Evolutionary conservation across 64 coral and sea anemone species (phyloP).

Genomic region (Pocillopora verrucosa): DNA sequence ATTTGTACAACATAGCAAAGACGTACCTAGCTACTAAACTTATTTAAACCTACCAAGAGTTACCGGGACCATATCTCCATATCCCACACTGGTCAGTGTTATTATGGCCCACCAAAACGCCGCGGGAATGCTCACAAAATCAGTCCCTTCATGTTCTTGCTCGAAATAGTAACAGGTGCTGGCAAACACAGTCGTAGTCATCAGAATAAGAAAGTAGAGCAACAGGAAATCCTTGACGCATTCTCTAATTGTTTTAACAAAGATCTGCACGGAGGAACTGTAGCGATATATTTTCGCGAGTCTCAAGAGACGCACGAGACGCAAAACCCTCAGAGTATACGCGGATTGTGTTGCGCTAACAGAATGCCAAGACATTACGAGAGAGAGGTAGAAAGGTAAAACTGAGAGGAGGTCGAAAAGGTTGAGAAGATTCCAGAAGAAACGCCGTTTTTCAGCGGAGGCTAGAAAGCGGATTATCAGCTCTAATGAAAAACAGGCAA

Average conservation of each 20-base stretch:
- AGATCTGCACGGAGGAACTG: conserved; percentile 34
- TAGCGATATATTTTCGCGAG: conserved; percentile 56
- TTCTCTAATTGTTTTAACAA: conserved; percentile 47
- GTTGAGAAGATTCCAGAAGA: conserved; percentile 47
- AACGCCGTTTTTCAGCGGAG: conserved; percentile 43
- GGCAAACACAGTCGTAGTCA: conserved; percentile 46
- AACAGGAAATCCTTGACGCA: conserved; percentile 38
- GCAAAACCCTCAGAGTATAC: conserved; percentile 44
- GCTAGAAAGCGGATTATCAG: conserved; percentile 41
- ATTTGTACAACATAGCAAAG: background rate
- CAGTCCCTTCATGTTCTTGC: conserved; percentile 38
- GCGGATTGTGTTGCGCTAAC: background rate
- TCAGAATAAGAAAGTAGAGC: conserved; percentile 44
- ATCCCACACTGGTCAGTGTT: conserved; percentile 52
- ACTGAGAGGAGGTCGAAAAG: conserved; percentile 46
- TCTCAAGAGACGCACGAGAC: conserved; percentile 19
- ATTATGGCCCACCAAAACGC: conserved; percentile 62
- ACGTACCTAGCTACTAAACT: background rate
- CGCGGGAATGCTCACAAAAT: conserved; percentile 62
- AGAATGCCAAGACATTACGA: conserved; percentile 2
- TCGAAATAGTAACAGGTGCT: conserved; percentile 64
- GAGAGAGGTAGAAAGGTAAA: conserved; percentile 40
- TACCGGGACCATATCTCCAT: conserved; percentile 56
- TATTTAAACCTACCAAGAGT: conserved; percentile 29
- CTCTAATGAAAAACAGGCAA: conserved; percentile 56